Base-by-base conservation (phyloP, 2,797 vertebrate species). In the Cryptoprocta ferox region DNA sequence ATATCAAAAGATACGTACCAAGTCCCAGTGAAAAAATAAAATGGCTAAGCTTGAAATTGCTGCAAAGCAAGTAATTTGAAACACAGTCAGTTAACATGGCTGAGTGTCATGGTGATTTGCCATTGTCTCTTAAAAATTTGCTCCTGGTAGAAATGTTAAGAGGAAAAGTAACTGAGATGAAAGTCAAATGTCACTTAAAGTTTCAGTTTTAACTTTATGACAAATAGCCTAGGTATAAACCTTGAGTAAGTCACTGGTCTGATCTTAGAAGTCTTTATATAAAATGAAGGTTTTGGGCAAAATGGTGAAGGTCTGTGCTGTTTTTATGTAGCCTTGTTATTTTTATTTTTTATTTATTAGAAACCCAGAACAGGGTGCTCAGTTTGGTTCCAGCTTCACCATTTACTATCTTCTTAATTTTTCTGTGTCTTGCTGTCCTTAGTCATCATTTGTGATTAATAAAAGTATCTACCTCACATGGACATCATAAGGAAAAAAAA, bases 151-250 rank as follows among this genome's bases (percentile, higher is more conserved):
- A 91, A 85, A 76, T 48, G 16, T 32, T 79, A 39, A 95, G 30
- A 75, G 15, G 37, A 93, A 82, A 91, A 86, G 8, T 75, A 65
- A 91, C n/a, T 89, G 56, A 95, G 68, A 59, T 80, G 9, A 82
- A 66, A 89, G 80, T 75, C 35, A 76, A 89, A 91, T 28, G n/a
- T 35, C 63, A 73, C 30, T 56, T 95, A 59, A 87, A 91, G 9
- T 89, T 95, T 89, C 32, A 37, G 3, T 79, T 87, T 93, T 79
- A 93, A 89, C 24, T 91, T 94, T 78, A 71, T 91, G 80, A 84
- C 26, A 68, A 89, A 65, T 16, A 66, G 24, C 7, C 75, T 56
- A 73, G 2, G 12, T 76, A 30, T 65, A 6, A 50, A 79, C 6
- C 2, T 85, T 92, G 12, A 1, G 11, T 79, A 35, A 81, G 12